Base-by-base conservation (phyloP, 1,140 invertebrate species). In the Calliphora vicina region DNA sequence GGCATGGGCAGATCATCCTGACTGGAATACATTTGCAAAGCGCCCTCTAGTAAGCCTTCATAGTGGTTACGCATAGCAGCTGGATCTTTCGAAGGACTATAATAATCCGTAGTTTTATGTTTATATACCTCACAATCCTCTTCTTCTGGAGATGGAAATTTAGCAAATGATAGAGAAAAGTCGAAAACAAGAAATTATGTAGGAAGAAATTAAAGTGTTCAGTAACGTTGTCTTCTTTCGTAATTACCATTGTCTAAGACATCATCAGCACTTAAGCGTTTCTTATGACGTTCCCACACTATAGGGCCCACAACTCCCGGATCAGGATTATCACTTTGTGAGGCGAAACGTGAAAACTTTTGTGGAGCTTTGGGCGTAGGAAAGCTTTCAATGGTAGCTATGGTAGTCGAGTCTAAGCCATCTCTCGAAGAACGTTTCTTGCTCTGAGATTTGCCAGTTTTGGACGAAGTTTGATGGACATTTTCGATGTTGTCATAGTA, bases 241-340 rank as follows among this genome's bases (percentile, higher is more conserved):
- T 81, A 57, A 61, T 82, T 73, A 83, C 83, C 83, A 83, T 85
- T 81, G 88, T 89, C 87, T 88, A 87, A 87, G 23, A 26, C 86
- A 85, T 81, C 87, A 85, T 82, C 86, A 5, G 61, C 86, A 91
- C 86, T 86, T 71, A 87, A 23, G 15, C 90, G 87, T 86, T 93
- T 91, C 84, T 92, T 92, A 86, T 95, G 94, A 73, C 95, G 88
- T 88, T 96, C 94, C 95, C 95, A 97, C 3, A 96, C 95, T 71
- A 96, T 91, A 0, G 96, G 96, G 0, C 95, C 95, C 27, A 96
- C 92, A n/a, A 96, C 94, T n/a, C 96, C 96, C 1, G 96, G 95
- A 92, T 97, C 96, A 85, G 90, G 87, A 85, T 89, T 88, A 83
- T 90, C 89, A 86, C 89, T 90, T 82, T 90, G 89, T 42, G 89